These are phyloP conservation scores for Rhipidura dahli DNA, from an alignment of 2,113 vertebrate species.

Conservation along the genomic window DNA sequence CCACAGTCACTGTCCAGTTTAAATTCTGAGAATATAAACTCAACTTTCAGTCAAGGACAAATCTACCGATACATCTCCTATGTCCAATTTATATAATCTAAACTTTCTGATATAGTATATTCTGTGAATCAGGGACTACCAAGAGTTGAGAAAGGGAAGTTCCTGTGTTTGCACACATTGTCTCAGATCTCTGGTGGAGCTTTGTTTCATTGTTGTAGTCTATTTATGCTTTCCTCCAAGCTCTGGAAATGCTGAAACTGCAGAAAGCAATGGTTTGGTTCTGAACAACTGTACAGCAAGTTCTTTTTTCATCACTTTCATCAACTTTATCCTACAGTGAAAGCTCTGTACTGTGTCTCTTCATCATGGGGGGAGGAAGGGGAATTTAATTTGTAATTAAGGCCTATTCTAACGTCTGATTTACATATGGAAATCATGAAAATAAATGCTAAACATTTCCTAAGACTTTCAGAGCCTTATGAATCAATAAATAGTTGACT, in stretches of 20 bases:
- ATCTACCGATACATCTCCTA: neutral
- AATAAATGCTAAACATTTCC: neutral
- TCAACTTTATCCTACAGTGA: constrained; percentile 32
- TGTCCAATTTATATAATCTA: neutral
- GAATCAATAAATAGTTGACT: neutral
- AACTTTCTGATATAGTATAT: neutral
- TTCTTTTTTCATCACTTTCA: constrained; percentile 39
- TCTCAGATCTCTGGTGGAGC: constrained; percentile 63
- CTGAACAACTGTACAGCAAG: constrained; percentile 41
- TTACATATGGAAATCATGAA: neutral
- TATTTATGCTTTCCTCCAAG: constrained; percentile 62
- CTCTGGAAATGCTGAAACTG: constrained; percentile 63
- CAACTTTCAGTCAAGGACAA: neutral
- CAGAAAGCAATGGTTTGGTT: constrained; percentile 48
- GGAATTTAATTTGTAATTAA: constrained; percentile 10
- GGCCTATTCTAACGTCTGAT: neutral
- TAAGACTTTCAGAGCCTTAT: neutral
- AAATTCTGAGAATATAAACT: neutral
- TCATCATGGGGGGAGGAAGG: neutral
- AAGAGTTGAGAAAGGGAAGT: constrained; percentile 56
- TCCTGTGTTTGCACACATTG: constrained; percentile 42
- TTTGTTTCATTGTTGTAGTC: constrained; percentile 64
- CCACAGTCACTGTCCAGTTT: neutral
- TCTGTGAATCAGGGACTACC: constrained; percentile 11
- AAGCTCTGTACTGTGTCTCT: neutral